phyloP scores from a whole-genome alignment of 2,113 vertebrate species.

The Heloderma charlesbogerti region DNA sequence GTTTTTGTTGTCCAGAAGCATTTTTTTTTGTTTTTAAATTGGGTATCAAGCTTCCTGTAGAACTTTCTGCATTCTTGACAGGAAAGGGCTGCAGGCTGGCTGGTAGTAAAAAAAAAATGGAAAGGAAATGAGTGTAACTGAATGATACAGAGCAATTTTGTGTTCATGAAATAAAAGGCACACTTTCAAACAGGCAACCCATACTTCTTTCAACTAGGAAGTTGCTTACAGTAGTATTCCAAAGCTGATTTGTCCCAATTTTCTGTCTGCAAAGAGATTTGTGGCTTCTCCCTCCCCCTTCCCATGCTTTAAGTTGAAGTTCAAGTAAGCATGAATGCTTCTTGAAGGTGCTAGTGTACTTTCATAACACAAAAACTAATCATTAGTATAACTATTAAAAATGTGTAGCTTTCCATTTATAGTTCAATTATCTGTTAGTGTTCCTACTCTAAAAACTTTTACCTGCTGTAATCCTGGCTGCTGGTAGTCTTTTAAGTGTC shows the following conservation, averaged over 20 bases:
- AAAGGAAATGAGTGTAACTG: conserved; percentile 23
- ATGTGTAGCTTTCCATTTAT: conserved; percentile 45
- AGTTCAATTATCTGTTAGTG: conserved; percentile 60
- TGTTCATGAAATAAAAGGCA: conserved; percentile 3
- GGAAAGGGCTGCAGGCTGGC: conserved; percentile 28
- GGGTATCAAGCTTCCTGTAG: not conserved
- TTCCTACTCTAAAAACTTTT: conserved; percentile 60
- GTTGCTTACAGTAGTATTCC: conserved; percentile 2
- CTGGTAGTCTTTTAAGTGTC: conserved; percentile 56
- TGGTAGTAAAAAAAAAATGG: conserved; percentile 6
- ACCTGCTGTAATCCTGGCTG: conserved; percentile 66
- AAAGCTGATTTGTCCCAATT: conserved; percentile 16
- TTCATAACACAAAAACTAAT: conserved; percentile 55
- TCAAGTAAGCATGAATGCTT: conserved; percentile 50
- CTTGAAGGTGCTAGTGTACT: conserved; percentile 47
- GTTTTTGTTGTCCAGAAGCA: conserved; percentile 37
- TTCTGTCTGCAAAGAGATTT: conserved; percentile 19
- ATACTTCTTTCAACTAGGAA: conserved; percentile 15
- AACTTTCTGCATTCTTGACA: conserved; percentile 14
- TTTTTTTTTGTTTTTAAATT: not conserved
- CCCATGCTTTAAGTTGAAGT: conserved; percentile 52
- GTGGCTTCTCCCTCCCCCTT: not conserved
- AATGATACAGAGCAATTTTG: conserved; percentile 39
- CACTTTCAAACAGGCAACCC: conserved; percentile 38
- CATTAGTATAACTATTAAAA: conserved; percentile 53